Percentiles rank a stretch among this genome's conserved stretches.
Evolutionary conservation across 2,888 invertebrate genomes (phyloP).

Genomic region (Laspeyria flexula): DNA sequence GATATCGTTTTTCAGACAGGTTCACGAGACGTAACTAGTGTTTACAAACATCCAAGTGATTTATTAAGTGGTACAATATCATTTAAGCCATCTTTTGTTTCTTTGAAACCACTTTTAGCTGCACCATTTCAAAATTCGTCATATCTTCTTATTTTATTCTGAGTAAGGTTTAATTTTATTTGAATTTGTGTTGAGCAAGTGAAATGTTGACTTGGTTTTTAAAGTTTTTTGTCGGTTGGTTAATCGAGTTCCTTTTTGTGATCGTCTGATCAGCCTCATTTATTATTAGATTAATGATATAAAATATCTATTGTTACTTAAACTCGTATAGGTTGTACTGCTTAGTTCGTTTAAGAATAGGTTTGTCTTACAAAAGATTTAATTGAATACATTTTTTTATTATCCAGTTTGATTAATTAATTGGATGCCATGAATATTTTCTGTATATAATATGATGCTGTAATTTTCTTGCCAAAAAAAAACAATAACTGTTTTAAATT

Average conservation of each 20-base stretch:
- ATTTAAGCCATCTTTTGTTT: slow-evolving; percentile 60
- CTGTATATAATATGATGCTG: too few relatives aligned
- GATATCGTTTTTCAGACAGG: neutral
- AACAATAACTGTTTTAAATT: too few relatives aligned
- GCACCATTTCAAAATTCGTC: neutral
- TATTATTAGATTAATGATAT: slow-evolving; percentile 75
- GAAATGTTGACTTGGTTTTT: slow-evolving; percentile 31
- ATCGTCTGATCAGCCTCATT: slow-evolving; percentile 59
- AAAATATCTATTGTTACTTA: slow-evolving; percentile 51
- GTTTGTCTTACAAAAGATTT: slow-evolving; percentile 10
- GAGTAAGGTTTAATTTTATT: slow-evolving; percentile 3
- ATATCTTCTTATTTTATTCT: neutral
- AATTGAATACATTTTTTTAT: neutral
- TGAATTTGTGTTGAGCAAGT: neutral
- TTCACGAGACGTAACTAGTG: neutral
- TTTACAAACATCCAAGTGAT: slow-evolving; percentile 45
- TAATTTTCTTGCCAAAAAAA: too few relatives aligned
- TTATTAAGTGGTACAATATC: slow-evolving; percentile 55
- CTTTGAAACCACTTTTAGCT: slow-evolving; percentile 31
- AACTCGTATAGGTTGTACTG: slow-evolving; percentile 21
- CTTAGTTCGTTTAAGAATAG: slow-evolving; percentile 14
- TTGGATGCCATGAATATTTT: neutral
- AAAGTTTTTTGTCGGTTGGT: slow-evolving; percentile 16
- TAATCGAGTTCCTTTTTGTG: slow-evolving; percentile 42
- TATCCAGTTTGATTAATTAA: neutral